phyloP scores from a whole-genome alignment of 2,113 vertebrate genomes.

The Semicossyphus pulcher region DNA sequence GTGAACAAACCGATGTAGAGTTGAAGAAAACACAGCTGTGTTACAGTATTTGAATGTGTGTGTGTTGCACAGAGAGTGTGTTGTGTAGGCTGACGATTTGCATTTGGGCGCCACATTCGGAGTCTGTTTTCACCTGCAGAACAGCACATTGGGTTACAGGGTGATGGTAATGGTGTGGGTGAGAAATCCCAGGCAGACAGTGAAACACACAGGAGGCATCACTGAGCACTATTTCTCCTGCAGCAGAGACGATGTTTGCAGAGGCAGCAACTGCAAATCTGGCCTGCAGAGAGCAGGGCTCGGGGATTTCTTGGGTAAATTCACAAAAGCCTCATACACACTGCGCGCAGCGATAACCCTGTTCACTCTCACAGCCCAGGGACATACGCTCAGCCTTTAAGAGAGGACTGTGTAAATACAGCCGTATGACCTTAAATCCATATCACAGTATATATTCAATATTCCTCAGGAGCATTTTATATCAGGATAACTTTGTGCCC shows the following conservation, averaged over 20 bases:
- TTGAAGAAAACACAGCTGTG: constrained; percentile 1
- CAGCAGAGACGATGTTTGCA: constrained; percentile 53
- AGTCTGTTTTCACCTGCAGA: constrained; percentile 19
- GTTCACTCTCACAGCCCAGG: constrained; percentile 23
- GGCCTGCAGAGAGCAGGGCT: constrained; percentile 24
- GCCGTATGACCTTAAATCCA: constrained; percentile 6
- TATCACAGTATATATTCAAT: background rate
- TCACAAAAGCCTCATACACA: constrained; percentile 43
- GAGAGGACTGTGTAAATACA: constrained; percentile 3
- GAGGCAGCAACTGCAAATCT: constrained; percentile 50
- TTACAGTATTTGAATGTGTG: constrained; percentile 1
- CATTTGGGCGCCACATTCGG: constrained; percentile 20
- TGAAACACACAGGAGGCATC: constrained; percentile 15
- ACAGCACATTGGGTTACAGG: constrained; percentile 18
- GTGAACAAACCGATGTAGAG: background rate
- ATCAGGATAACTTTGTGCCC: background rate
- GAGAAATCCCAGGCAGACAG: constrained; percentile 25
- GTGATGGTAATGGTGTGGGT: constrained; percentile 10
- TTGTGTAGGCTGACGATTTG: constrained; percentile 22
- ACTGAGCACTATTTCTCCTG: constrained; percentile 27
- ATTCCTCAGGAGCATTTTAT: background rate
- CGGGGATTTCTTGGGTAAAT: constrained; percentile 51
- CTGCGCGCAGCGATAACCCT: constrained; percentile 21
- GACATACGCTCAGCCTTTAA: constrained; percentile 4
- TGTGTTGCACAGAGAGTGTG: background rate